These are phyloP conservation scores for Canis aureus DNA, from an alignment of 2,113 vertebrate species.

Conservation along the genomic window DNA sequence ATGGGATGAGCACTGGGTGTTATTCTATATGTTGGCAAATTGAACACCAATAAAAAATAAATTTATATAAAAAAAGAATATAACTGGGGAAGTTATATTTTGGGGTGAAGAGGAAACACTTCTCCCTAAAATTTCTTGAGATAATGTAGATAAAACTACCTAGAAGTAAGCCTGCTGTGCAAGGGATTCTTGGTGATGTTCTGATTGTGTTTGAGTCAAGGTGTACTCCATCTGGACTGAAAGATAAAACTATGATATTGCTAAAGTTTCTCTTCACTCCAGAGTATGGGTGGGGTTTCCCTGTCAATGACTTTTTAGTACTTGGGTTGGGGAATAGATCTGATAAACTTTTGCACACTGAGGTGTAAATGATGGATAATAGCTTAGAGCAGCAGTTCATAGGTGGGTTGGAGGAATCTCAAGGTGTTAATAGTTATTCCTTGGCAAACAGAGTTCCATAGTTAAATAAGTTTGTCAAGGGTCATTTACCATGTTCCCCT, in stretches of 20 bases:
- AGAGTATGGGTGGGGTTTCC: background rate
- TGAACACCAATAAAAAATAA: no score
- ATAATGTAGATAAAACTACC: background rate
- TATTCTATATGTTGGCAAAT: no score
- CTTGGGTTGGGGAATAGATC: background rate
- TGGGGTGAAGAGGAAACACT: background rate
- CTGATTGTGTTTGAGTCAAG: background rate
- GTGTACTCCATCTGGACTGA: background rate
- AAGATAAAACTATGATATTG: background rate
- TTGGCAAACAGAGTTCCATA: background rate
- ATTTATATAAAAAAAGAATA: no score
- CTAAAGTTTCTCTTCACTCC: background rate
- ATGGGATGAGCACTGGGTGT: no score
- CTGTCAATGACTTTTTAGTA: background rate
- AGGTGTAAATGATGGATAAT: background rate
- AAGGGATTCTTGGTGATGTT: background rate
- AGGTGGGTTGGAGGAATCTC: background rate
- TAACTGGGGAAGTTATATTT: background rate
- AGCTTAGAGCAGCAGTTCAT: background rate
- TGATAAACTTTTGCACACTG: background rate
- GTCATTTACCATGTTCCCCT: background rate
- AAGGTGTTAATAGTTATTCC: background rate
- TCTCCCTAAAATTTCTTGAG: background rate
- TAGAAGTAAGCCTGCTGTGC: background rate
- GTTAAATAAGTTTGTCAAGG: background rate